Conservation (phyloP, 2,797 vertebrate genomes). For the Acanthopagrus latus region DNA sequence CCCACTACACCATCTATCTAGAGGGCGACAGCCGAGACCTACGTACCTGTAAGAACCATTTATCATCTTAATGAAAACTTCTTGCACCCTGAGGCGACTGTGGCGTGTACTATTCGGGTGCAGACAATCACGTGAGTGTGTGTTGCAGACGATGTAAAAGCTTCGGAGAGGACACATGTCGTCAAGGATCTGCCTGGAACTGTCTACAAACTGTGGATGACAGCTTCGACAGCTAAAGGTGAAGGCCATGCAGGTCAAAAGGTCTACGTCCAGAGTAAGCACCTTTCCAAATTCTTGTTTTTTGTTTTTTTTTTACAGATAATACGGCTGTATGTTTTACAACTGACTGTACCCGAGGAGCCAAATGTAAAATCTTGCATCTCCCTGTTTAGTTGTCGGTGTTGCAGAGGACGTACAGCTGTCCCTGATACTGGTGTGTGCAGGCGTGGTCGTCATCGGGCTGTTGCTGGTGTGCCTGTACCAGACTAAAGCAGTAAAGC, state of each 20-base stretch:
- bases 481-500: slow-evolving; percentile 73
- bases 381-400: slow-evolving; percentile 1
- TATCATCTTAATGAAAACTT: neutral
- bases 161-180: slow-evolving; percentile 18
- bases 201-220: slow-evolving; percentile 87
- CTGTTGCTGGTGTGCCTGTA: slow-evolving; percentile 75
- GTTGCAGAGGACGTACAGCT: slow-evolving; percentile 68
- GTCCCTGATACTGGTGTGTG: neutral
- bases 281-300: neutral
- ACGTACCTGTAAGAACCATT: slow-evolving; percentile 41
- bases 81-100: neutral
- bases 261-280: slow-evolving; percentile 71
- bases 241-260: slow-evolving; percentile 80
- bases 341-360: neutral
- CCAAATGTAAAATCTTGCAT: neutral
- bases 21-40: neutral
- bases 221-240: slow-evolving; percentile 85
- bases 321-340: neutral
- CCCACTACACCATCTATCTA: slow-evolving; percentile 85
- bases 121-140: neutral
- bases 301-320: neutral
- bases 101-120: neutral
- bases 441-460: accelerated
- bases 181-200: slow-evolving; percentile 59
- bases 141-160: slow-evolving; percentile 49